Conservation (phyloP, 2,888 invertebrate genomes). For the Plebejus anna region DNA sequence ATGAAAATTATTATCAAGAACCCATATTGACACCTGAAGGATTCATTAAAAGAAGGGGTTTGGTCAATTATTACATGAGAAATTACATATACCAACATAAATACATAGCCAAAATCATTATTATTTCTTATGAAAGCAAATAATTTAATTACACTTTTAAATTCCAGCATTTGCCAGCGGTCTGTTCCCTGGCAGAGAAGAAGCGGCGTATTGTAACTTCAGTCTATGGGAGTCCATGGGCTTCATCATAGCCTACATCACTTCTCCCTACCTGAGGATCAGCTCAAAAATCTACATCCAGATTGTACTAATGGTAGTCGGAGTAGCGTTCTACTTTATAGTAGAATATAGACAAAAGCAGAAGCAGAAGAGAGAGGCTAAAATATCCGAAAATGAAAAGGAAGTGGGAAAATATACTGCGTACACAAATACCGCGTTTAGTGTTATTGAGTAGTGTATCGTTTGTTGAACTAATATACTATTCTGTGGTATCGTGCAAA, state of each 20-base stretch:
- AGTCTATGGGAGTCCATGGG: slow-evolving; percentile 85
- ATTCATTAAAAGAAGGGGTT: no score
- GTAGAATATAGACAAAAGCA: slow-evolving; percentile 58
- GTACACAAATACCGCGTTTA: slow-evolving; percentile 3
- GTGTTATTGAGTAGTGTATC: neutral
- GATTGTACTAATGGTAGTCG: slow-evolving; percentile 65
- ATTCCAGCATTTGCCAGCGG: slow-evolving; percentile 80
- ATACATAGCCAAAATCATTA: no score
- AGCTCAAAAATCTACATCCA: slow-evolving; percentile 77
- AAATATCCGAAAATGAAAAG: slow-evolving; percentile 35
- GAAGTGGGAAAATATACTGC: slow-evolving; percentile 2
- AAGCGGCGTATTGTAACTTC: slow-evolving; percentile 85
- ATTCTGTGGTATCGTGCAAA: neutral
- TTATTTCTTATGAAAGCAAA: no score
- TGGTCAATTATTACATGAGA: no score
- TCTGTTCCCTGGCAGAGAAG: slow-evolving; percentile 81
- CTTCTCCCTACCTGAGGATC: slow-evolving; percentile 76
- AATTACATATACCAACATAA: no score
- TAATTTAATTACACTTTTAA: neutral
- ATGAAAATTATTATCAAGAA: no score
- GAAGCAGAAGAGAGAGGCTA: slow-evolving; percentile 44
- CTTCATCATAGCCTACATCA: slow-evolving; percentile 81
- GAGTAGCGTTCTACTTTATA: slow-evolving; percentile 74
- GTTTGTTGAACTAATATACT: no score
- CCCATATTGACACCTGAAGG: no score